phyloP scores from a whole-genome alignment of 2,888 invertebrate genomes.

The Abrostola tripartita region DNA sequence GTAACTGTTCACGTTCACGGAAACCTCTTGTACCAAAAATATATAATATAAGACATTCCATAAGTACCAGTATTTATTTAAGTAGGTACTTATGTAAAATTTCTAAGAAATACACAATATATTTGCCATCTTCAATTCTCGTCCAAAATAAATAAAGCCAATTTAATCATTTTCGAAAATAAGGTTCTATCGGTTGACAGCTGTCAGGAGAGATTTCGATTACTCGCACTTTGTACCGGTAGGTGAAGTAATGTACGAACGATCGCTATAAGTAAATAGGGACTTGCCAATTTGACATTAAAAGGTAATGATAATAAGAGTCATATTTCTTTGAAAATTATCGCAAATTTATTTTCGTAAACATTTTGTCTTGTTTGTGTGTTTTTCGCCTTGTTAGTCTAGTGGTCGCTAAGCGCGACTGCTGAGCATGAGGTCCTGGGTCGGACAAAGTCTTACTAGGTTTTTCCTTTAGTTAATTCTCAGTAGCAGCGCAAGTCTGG shows the following conservation, averaged over 20 bases:
- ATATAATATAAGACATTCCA: too few relatives aligned
- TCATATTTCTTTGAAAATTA: neutral
- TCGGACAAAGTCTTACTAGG: too few relatives aligned
- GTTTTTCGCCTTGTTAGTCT: too few relatives aligned
- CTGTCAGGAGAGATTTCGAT: slow-evolving; percentile 2
- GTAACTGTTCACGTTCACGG: too few relatives aligned
- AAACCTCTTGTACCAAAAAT: too few relatives aligned
- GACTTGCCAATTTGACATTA: neutral
- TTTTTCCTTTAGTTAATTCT: too few relatives aligned
- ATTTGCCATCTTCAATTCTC: slow-evolving; percentile 1
- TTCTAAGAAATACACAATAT: neutral
- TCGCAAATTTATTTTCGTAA: neutral
- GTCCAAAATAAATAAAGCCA: slow-evolving; percentile 1
- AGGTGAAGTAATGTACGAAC: slow-evolving; percentile 1
- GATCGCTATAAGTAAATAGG: neutral
- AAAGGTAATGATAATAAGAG: neutral
- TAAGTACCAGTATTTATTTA: too few relatives aligned
- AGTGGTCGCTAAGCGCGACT: too few relatives aligned
- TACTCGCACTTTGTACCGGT: slow-evolving; percentile 1
- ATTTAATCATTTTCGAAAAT: slow-evolving; percentile 3
- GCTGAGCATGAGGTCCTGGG: too few relatives aligned
- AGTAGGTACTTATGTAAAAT: too few relatives aligned
- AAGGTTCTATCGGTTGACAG: slow-evolving; percentile 1
- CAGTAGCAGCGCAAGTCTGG: too few relatives aligned
- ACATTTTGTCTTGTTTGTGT: too few relatives aligned